Evolutionary conservation across 1,140 invertebrate species (phyloP), one percentile per base, ranked within the genome.

Genomic region (Caenorhabditis tropicalis): DNA sequence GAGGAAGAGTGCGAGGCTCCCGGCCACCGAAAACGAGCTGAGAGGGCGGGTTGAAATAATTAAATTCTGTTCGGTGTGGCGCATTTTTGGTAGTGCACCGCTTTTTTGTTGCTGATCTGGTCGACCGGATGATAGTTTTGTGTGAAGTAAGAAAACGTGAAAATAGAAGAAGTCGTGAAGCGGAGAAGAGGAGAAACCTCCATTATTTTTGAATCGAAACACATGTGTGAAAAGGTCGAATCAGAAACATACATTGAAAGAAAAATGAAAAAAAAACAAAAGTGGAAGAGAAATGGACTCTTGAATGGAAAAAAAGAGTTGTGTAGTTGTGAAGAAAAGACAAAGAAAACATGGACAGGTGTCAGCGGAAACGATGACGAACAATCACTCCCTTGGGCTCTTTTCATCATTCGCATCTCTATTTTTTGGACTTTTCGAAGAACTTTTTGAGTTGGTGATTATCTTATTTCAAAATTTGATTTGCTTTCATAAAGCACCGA

Each of bases 201-300:
- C 65, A 74, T 74, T 74, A 74, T 74, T 74, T 74, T 74, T 74
- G 65, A 74, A 74, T 43, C 65, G 65, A 74, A 74, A 74, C 65
- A 74, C 65, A 74, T 74, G 65, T 74, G 65, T 74, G 65, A 74
- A 74, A 46, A 74, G 65, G 33, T 74, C 65, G 65, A 43, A 74
- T 74, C 65, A 74, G 65, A 74, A 74, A 74, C 65, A 74, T 74
- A 39, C 65, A 46, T 65, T 16, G n/a, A 65, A 24, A 29, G 58
- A 46, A 27, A 12, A 4, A 29, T 2, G 15, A 24, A 21, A 24
- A 74, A 74, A 74, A 74, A 74, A 74, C 65, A 46, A 46, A 31
- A 36, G 53, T 51, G 48, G 48, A 19, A 2, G 48, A 51, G 21
- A 27, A 56, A 56, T 65, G 58, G 58, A 65, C 58, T 65, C 58